These are phyloP conservation scores for Motacilla tschutschensis DNA, from an alignment of 2,113 vertebrate species.

Conservation along the genomic window DNA sequence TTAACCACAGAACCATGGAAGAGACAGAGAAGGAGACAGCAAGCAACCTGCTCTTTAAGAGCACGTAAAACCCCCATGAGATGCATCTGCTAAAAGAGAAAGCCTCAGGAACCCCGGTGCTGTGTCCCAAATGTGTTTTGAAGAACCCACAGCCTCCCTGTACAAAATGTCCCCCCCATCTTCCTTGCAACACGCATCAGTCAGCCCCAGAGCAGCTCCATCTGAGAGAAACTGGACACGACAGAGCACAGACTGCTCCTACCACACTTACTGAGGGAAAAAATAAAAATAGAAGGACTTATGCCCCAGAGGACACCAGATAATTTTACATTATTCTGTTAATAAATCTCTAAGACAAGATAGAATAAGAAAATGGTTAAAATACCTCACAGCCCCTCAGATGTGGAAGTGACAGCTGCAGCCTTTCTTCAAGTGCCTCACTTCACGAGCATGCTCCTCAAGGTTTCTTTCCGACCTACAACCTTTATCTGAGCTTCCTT, in stretches of 20 bases:
- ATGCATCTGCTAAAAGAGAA: neutral
- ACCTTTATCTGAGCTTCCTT: conserved; percentile 55
- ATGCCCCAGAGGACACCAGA: neutral
- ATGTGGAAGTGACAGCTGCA: conserved; percentile 14
- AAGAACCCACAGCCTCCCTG: neutral
- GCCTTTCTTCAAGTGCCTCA: conserved; percentile 1
- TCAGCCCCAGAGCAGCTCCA: neutral
- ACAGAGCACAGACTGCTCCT: neutral
- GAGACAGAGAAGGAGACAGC: neutral
- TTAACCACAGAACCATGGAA: neutral
- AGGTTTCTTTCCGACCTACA: conserved; percentile 20
- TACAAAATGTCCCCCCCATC: conserved; percentile 27
- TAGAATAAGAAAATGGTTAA: neutral
- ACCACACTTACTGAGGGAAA: neutral
- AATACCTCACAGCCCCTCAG: conserved; percentile 51
- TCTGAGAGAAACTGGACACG: neutral
- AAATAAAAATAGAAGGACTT: neutral
- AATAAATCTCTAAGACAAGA: neutral
- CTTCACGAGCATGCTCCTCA: conserved; percentile 26
- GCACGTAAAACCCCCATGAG: rapidly evolving
- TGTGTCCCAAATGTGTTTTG: neutral
- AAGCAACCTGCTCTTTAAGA: neutral
- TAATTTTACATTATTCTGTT: neutral
- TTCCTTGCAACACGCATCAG: rapidly evolving
- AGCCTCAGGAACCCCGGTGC: neutral